Evolutionary conservation across 2,797 vertebrate species (phyloP).

Genomic region (Clarias pachynema): DNA sequence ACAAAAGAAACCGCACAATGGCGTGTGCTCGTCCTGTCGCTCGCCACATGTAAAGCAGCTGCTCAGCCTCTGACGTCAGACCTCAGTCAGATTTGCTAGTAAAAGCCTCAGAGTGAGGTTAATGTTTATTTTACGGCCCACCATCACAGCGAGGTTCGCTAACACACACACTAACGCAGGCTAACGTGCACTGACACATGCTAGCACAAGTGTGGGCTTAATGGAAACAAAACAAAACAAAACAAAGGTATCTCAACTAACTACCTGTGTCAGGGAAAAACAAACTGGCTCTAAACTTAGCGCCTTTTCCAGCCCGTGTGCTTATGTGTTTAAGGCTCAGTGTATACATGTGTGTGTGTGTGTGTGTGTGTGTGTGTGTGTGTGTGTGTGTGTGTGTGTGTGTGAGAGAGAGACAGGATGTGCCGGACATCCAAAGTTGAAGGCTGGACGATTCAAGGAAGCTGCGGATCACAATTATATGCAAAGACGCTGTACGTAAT

Average conservation of each 20-base stretch:
- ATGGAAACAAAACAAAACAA: not conserved
- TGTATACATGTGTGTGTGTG: slow-evolving; percentile 17
- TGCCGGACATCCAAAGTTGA: slow-evolving; percentile 66
- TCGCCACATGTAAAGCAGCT: slow-evolving; percentile 31
- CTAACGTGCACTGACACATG: not conserved
- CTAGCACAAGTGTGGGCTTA: slow-evolving; percentile 35
- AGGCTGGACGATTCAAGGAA: slow-evolving; percentile 75
- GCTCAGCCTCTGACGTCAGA: slow-evolving; percentile 20
- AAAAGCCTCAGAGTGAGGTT: slow-evolving; percentile 17
- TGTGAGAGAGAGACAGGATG: not conserved
- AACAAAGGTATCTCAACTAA: slow-evolving; percentile 14
- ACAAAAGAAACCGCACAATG: not conserved
- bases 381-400: slow-evolving; percentile 6
- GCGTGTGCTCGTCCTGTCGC: not conserved
- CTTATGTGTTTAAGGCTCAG: slow-evolving; percentile 51
- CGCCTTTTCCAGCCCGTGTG: slow-evolving; percentile 27
- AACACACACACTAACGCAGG: slow-evolving; percentile 11
- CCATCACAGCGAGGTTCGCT: not conserved
- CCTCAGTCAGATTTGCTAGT: slow-evolving; percentile 6
- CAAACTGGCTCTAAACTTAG: slow-evolving; percentile 51
- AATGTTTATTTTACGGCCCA: slow-evolving; percentile 33
- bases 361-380: slow-evolving; percentile 1
- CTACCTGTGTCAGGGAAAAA: slow-evolving; percentile 50
- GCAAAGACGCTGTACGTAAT: not conserved
- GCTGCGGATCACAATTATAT: slow-evolving; percentile 19